A percentile compares a stretch with the other conserved stretches of the same genome.
These are phyloP conservation scores for Drosophila meridionalis DNA, from an alignment of 2,888 invertebrate genomes.

Conservation along the genomic window DNA sequence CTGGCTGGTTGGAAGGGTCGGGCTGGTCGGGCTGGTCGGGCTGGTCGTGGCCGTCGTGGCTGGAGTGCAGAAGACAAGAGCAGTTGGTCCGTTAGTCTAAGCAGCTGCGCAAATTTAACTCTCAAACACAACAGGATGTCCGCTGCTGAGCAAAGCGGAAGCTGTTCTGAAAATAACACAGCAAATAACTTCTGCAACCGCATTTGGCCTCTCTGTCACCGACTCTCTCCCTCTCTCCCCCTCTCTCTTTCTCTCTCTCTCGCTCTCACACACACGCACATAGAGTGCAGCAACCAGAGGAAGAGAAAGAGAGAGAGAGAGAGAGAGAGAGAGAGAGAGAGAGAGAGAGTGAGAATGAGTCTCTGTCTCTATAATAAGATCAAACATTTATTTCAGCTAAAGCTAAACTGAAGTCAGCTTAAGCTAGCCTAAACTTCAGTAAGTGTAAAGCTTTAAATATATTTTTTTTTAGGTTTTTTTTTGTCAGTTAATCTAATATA, in stretches of 20 bases:
- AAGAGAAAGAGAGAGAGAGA: not conserved
- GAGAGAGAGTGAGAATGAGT: not conserved
- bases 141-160: constrained; percentile 72
- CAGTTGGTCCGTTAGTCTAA: constrained; percentile 41
- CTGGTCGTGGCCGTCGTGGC: not conserved
- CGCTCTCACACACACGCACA: constrained; percentile 8
- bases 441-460: too few relatives aligned
- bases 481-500: too few relatives aligned
- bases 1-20: not conserved
- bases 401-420: constrained; percentile 10
- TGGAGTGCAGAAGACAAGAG: constrained; percentile 17
- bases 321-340: not conserved
- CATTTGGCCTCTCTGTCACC: constrained; percentile 62
- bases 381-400: constrained; percentile 26
- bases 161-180: constrained; percentile 81
- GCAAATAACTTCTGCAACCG: constrained; percentile 81
- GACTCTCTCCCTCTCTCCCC: not conserved
- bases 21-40: too few relatives aligned
- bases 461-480: too few relatives aligned
- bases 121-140: constrained; percentile 77
- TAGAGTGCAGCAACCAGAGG: constrained; percentile 9
- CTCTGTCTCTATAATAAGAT: constrained; percentile 25
- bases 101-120: constrained; percentile 72
- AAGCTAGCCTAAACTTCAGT: not conserved
- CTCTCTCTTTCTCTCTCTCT: not conserved